Base-by-base conservation (phyloP, 2,797 vertebrate genomes). In the Tympanoctomys barrerae region DNA sequence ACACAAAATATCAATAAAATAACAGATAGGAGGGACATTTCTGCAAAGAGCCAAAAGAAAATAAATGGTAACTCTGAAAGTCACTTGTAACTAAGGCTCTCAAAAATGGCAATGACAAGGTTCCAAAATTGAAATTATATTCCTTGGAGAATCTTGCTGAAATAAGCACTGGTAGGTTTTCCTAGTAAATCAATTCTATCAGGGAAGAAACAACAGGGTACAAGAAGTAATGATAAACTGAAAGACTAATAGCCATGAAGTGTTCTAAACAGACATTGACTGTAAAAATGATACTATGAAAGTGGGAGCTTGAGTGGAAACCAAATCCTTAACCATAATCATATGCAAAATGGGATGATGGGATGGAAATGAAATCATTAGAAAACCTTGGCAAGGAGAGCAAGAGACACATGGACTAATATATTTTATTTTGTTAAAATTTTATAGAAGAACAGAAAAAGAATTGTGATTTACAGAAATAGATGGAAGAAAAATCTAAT, bases 391-490 rank as follows among this genome's bases (percentile, higher is more conserved):
- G 31, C 39, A 73, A 22, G n/a, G 13, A 24, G 13, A 84, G 68
- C 16, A 91, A 57, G 21, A 84, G 22, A 66, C 26, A 64, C 3
- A 73, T 2, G 12, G 1, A 64, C 22, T 54, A 84, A 26, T 39
- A 26, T 73, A 24, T 36, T 36, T 79, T 9, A 59, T 54, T 80
- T 93, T 68, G 57, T 70, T 89, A 93, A 91, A 85, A 81, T 2
- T 94, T 66, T 78, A 28, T 2, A 87, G 39, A 89, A 77, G 77
- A 87, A 81, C n/a, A 31, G 1, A 80, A 70, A 54, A 75, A 61
- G 13, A 94, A 64, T 73, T 16, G 22, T 49, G 79, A 59, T n/a
- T 94, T 90, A 94, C 86, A 94, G 52, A 80, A 93, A 90, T 61
- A 10, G 22, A 88, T 64, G 22, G 57, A 88, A 94, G 33, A 10